phyloP scores from a whole-genome alignment of 2,113 vertebrate species.

The Platichthys stellatus region DNA sequence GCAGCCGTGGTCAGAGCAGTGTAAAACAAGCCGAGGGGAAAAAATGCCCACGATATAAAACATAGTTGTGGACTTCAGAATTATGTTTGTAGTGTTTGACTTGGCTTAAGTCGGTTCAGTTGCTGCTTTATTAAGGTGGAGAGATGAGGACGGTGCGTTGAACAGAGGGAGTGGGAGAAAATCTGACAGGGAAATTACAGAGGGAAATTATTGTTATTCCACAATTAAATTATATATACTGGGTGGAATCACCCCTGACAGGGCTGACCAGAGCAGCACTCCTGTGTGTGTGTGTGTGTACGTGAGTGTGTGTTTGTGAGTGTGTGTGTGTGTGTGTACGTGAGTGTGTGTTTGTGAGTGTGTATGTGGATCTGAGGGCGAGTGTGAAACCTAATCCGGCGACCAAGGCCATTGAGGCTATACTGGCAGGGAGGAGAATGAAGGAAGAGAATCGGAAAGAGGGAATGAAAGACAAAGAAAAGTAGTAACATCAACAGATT shows the following conservation, averaged over 20 bases:
- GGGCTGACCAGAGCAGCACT: slow-evolving; percentile 60
- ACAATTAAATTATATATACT: slow-evolving; percentile 81
- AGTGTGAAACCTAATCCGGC: slow-evolving; percentile 69
- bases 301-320: slow-evolving; percentile 23
- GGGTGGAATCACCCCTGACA: slow-evolving; percentile 78
- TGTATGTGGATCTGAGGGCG: slow-evolving; percentile 30
- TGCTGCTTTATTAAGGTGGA: slow-evolving; percentile 64
- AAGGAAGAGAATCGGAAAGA: slow-evolving; percentile 61
- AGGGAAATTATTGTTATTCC: slow-evolving; percentile 81
- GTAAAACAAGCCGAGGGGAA: slow-evolving; percentile 44
- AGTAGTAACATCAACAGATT: slow-evolving; percentile 70
- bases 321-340: slow-evolving; percentile 30
- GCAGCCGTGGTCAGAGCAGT: slow-evolving; percentile 30
- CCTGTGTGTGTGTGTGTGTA: slow-evolving; percentile 39
- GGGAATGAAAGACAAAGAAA: slow-evolving; percentile 43
- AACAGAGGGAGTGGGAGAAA: slow-evolving; percentile 57
- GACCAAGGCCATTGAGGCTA: slow-evolving; percentile 75
- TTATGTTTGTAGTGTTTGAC: slow-evolving; percentile 71
- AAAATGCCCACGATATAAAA: slow-evolving; percentile 53
- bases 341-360: slow-evolving; percentile 21
- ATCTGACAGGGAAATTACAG: slow-evolving; percentile 79
- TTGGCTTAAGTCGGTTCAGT: slow-evolving; percentile 57
- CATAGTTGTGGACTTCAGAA: slow-evolving; percentile 67
- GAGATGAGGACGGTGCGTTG: slow-evolving; percentile 34
- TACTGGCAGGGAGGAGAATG: slow-evolving; percentile 57